A percentile compares a stretch with the other conserved stretches of the same genome.
Evolutionary conservation across 2,888 invertebrate species (phyloP).

Genomic region (Hypomecis atomaria): DNA sequence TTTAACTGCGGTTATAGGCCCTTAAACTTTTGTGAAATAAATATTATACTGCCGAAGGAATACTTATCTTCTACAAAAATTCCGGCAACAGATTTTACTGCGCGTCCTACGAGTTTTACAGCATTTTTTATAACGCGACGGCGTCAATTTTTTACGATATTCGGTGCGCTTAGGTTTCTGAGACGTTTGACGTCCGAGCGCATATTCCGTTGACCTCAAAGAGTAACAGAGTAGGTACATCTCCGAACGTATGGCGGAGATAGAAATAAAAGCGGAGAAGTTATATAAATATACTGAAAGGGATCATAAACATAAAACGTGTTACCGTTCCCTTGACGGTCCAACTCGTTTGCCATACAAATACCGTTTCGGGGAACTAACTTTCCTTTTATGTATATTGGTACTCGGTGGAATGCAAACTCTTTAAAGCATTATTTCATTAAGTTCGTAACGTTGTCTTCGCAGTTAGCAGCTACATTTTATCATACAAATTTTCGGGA

Average conservation of each 20-base stretch:
- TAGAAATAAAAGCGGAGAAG: slow-evolving; percentile 56
- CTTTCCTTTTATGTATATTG: slow-evolving; percentile 60
- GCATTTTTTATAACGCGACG: slow-evolving; percentile 55
- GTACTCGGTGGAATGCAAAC: slow-evolving; percentile 55
- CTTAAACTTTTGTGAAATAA: slow-evolving; percentile 46
- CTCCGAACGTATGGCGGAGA: slow-evolving; percentile 40
- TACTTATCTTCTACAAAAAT: slow-evolving; percentile 49
- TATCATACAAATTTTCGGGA: slow-evolving; percentile 13
- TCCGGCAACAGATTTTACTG: slow-evolving; percentile 59
- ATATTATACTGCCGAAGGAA: slow-evolving; percentile 50
- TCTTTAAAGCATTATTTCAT: slow-evolving; percentile 56
- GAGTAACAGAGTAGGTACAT: slow-evolving; percentile 37
- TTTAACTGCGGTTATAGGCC: slow-evolving; percentile 42
- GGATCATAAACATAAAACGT: slow-evolving; percentile 67
- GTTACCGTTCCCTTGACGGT: slow-evolving; percentile 56
- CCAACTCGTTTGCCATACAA: slow-evolving; percentile 50
- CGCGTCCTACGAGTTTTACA: slow-evolving; percentile 60
- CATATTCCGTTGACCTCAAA: slow-evolving; percentile 48
- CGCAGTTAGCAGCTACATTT: background rate
- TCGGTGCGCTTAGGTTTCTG: slow-evolving; percentile 45
- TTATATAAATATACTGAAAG: slow-evolving; percentile 58
- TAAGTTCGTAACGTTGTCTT: slow-evolving; percentile 40
- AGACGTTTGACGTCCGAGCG: slow-evolving; percentile 37
- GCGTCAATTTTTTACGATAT: slow-evolving; percentile 53
- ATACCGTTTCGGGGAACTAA: slow-evolving; percentile 60